Percentiles rank a stretch among this genome's conserved stretches.
Evolutionary conservation across 2,113 vertebrate genomes (phyloP).

Genomic region (Gallinago undulata): DNA sequence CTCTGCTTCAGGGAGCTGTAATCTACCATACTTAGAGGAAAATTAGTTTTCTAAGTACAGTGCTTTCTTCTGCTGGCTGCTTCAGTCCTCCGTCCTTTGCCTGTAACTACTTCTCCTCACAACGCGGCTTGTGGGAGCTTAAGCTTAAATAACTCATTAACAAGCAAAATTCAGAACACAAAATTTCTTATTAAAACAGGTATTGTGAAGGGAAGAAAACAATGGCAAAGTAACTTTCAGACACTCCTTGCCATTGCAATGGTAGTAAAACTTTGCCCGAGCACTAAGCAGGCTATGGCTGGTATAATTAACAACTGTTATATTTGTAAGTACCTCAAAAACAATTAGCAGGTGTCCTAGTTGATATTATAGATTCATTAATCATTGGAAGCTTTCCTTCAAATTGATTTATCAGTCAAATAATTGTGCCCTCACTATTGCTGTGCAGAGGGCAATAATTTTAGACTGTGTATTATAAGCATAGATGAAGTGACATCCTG

Average conservation of each 20-base stretch:
- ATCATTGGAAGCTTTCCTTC: constrained; percentile 61
- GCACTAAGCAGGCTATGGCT: not conserved
- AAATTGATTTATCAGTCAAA: constrained; percentile 71
- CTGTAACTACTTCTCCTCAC: not conserved
- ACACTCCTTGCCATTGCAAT: constrained; percentile 22
- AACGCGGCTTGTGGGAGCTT: not conserved
- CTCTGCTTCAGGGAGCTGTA: constrained; percentile 68
- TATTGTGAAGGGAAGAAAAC: not conserved
- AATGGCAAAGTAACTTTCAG: constrained; percentile 16
- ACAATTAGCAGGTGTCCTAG: constrained; percentile 69
- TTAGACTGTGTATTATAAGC: not conserved
- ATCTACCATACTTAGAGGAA: constrained; percentile 74
- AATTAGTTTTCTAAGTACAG: constrained; percentile 75
- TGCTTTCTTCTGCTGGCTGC: constrained; percentile 57
- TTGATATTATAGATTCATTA: constrained; percentile 68
- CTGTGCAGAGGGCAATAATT: not conserved
- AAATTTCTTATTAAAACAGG: constrained; percentile 13
- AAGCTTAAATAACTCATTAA: constrained; percentile 57
- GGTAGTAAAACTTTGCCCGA: constrained; percentile 32
- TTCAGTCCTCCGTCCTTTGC: constrained; percentile 35
- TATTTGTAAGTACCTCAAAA: constrained; percentile 65
- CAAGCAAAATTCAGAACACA: constrained; percentile 4
- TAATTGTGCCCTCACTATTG: not conserved
- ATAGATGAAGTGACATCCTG: not conserved
- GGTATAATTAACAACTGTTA: constrained; percentile 61